Evolutionary conservation across 1,140 invertebrate genomes (phyloP), one percentile per base, ranked within the genome.

Genomic region (Temnothorax nylanderi): DNA sequence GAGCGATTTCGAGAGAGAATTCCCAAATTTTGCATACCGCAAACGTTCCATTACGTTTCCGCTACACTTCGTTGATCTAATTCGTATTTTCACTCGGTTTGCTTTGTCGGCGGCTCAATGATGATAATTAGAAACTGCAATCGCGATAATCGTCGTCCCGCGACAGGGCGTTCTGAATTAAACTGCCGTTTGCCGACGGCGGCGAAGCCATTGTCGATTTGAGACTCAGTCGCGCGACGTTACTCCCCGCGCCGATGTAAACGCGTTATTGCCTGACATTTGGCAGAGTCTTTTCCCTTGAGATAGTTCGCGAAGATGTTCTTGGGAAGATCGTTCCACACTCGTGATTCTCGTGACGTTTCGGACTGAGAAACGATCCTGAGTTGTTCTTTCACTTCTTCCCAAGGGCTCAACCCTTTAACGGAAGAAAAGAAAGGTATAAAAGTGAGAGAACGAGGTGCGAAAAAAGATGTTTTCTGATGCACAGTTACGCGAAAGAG

Each of bases 201-300:
- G 44, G 34, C 47, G 21, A 54, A 89, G 69, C 64, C 72, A 90
- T 89, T 82, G 88, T 84, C 71, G 65, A 87, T 77, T 62, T 26
- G 85, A 87, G 72, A 72, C 62, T 80, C 84, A 10, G 13, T 47
- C 64, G 56, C 47, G 51, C 37, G 58, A 72, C 51, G 37, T 74
- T 82, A 72, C 47, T 60, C 65, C 54, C 26, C 26, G 26, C 13
- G 37, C 58, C 56, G 65, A 90, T 89, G 81, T 89, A 87, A 88
- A 82, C 82, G 74, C 81, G 44, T 78, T 90, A 90, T 87, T 86
- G 60, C 90, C 58, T 87, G 86, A 67, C 90, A 90, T 91, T 91
- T 91, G 90, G 90, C 90, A 88, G 60, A 88, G 67, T 67, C 87
- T 37, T 71, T 47, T 60, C 74, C 56, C 41, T 51, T n/a, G 41